A percentile compares a stretch with the other conserved stretches of the same genome.
Evolutionary conservation across 2,113 vertebrate species (phyloP).

Genomic region (Lophius piscatorius): DNA sequence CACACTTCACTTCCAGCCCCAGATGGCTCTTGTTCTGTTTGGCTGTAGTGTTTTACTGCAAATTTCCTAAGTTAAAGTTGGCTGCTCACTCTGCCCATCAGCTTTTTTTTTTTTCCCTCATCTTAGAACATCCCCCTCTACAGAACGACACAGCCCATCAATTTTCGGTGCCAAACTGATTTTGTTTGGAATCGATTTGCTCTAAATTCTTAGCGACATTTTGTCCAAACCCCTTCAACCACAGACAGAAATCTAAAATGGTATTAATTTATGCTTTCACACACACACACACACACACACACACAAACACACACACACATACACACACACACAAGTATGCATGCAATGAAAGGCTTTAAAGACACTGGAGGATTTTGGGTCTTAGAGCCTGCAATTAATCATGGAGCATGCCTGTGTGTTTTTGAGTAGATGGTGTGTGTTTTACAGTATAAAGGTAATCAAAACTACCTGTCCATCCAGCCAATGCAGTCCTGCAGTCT

Average conservation of each 20-base stretch:
- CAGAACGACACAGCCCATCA: constrained; percentile 17
- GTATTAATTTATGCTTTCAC: constrained; percentile 71
- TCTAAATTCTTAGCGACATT: constrained; percentile 62
- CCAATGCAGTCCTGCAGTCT: constrained; percentile 95
- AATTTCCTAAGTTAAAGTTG: constrained; percentile 2
- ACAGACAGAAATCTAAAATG: constrained; percentile 68
- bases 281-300: background rate
- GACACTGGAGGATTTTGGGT: constrained; percentile 49
- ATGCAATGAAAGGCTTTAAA: too few species aligned
- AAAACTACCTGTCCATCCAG: constrained; percentile 95
- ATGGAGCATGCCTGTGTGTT: constrained; percentile 39
- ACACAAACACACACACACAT: constrained; percentile 14
- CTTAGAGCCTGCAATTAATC: constrained; percentile 75
- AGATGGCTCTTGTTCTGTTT: too few species aligned
- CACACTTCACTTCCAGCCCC: too few species aligned
- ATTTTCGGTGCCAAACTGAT: constrained; percentile 40
- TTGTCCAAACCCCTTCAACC: constrained; percentile 41
- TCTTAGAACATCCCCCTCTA: constrained; percentile 4
- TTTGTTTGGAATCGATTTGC: constrained; percentile 67
- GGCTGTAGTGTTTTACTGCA: background rate
- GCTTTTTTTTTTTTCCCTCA: background rate
- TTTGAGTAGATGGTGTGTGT: constrained; percentile 11
- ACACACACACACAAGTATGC: constrained; percentile 21
- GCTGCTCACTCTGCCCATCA: constrained; percentile 1
- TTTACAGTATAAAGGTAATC: constrained; percentile 3